phyloP scores from a whole-genome alignment of 2,888 invertebrate species.

The Ypsolopha scabrella region DNA sequence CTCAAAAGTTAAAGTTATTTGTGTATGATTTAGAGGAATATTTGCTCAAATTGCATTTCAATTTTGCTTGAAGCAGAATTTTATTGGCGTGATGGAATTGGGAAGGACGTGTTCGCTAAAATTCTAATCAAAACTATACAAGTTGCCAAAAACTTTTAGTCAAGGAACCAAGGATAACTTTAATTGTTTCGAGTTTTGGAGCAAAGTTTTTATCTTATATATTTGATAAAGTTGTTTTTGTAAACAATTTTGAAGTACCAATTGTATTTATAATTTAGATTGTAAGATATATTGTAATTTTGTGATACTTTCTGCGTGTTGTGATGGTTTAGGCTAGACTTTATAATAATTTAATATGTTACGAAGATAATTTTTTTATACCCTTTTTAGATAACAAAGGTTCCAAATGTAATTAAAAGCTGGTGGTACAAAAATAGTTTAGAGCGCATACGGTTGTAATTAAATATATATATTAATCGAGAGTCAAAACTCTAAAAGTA shows the following conservation, averaged over 20 bases:
- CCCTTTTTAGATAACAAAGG: too few relatives aligned
- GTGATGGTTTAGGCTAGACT: constrained; percentile 19
- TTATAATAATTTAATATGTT: too few relatives aligned
- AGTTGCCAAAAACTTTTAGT: background rate
- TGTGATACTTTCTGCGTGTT: constrained; percentile 51
- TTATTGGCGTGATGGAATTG: constrained; percentile 6
- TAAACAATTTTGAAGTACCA: constrained; percentile 10
- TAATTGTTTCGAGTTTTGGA: too few relatives aligned
- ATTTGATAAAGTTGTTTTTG: too few relatives aligned
- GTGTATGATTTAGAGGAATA: constrained; percentile 20
- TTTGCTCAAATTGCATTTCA: constrained; percentile 66
- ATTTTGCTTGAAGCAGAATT: constrained; percentile 19
- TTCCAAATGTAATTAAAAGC: too few relatives aligned
- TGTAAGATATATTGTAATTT: constrained; percentile 16
- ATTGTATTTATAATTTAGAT: constrained; percentile 16
- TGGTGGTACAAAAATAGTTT: too few relatives aligned
- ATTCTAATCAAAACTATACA: constrained; percentile 26
- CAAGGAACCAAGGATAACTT: background rate
- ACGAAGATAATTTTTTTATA: too few relatives aligned
- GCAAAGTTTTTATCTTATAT: too few relatives aligned
- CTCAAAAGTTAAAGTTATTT: constrained; percentile 43
- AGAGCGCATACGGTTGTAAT: background rate
- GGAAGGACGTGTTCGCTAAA: constrained; percentile 13
- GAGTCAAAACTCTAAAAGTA: too few relatives aligned
- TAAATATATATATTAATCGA: background rate